phyloP scores from a whole-genome alignment of 2,888 invertebrate genomes.

The Agrotis segetum region DNA sequence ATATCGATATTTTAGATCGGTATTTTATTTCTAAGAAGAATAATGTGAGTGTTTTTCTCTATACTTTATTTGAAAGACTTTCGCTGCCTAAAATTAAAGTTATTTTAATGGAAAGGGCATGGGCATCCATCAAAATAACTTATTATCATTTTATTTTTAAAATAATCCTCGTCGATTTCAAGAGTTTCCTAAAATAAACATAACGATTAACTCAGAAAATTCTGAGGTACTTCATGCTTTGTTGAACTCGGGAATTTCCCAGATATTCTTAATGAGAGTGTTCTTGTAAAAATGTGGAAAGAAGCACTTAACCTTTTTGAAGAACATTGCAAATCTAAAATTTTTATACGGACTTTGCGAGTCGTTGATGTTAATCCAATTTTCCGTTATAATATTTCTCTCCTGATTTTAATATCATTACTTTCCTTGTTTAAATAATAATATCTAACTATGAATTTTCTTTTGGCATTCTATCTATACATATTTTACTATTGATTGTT shows the following conservation, averaged over 20 bases:
- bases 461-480: not conserved
- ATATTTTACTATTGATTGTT: too few species aligned
- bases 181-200: not conserved
- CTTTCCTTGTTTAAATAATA: not conserved
- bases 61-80: constrained; percentile 13
- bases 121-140: too few species aligned
- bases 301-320: not conserved
- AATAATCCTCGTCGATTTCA: not conserved
- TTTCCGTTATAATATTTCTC: not conserved
- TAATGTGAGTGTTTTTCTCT: constrained; percentile 24
- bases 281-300: not conserved
- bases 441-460: constrained; percentile 6
- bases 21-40: constrained; percentile 44
- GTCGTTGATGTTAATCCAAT: not conserved
- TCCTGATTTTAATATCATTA: not conserved
- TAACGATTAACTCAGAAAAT: too few species aligned
- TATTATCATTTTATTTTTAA: not conserved
- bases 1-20: constrained; percentile 43
- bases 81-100: constrained; percentile 6
- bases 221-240: too few species aligned
- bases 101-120: constrained; percentile 27
- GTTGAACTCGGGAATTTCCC: not conserved
- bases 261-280: not conserved
- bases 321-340: not conserved
- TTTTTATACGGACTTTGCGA: not conserved